phyloP scores from a whole-genome alignment of 2,113 vertebrate species.

The Myrmophylax atrothorax region DNA sequence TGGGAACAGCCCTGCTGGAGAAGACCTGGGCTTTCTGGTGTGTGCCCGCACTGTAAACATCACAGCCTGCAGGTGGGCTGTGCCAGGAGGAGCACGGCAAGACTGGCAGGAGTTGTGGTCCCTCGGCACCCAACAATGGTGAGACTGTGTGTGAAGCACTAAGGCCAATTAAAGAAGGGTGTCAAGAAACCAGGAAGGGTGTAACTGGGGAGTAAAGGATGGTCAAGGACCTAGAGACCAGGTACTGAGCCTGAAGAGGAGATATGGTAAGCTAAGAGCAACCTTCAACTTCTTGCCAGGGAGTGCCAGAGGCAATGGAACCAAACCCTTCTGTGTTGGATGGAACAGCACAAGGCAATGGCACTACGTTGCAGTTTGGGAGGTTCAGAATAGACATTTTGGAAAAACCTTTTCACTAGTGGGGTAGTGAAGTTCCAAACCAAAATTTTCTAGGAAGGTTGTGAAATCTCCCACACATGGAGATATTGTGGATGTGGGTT shows the following conservation, averaged over 20 bases:
- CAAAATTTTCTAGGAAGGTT: not conserved
- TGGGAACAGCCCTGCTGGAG: not conserved
- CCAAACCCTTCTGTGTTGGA: not conserved
- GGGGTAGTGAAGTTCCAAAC: not conserved
- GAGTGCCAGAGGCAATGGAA: not conserved
- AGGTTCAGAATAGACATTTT: not conserved
- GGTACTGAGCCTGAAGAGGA: not conserved
- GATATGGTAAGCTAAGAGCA: not conserved
- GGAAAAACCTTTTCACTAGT: not conserved
- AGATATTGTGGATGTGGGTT: not conserved
- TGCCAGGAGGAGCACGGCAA: not conserved
- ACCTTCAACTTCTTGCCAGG: not conserved
- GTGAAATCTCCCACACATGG: not conserved
- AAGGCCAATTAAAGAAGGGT: not conserved
- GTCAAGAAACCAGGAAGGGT: not conserved
- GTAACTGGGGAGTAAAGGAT: not conserved
- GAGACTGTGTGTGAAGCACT: not conserved
- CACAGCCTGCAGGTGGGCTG: not conserved
- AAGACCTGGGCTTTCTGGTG: not conserved
- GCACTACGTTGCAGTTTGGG: not conserved
- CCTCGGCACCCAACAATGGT: not conserved
- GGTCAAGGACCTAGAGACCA: not conserved
- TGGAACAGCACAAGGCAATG: not conserved
- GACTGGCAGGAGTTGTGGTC: not conserved
- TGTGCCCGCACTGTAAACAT: not conserved